Conservation (phyloP, 2,888 invertebrate species). For the Stenodera caucasica region DNA sequence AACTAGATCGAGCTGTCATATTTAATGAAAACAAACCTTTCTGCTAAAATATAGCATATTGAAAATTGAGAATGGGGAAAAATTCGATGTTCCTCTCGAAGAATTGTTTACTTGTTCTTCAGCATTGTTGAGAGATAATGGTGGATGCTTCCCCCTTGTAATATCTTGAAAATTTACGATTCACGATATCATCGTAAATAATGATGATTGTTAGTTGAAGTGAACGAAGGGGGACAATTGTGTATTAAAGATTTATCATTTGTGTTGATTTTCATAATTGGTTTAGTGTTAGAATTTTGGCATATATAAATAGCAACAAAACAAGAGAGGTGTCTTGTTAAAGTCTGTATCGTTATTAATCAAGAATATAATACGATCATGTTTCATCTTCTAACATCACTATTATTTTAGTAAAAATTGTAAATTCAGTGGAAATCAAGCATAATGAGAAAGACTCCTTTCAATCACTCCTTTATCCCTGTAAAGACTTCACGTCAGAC, state of each 20-base stretch:
- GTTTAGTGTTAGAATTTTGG: slow-evolving; percentile 45
- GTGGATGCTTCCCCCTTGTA: neutral
- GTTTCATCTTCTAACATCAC: slow-evolving; percentile 27
- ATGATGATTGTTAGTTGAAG: slow-evolving; percentile 40
- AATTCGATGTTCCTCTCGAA: neutral
- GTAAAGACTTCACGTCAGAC: neutral
- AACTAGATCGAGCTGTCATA: too few species aligned
- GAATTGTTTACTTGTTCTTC: neutral
- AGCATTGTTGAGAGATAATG: neutral
- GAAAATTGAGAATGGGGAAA: too few species aligned
- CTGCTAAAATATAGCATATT: too few species aligned
- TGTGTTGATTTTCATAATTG: slow-evolving; percentile 49
- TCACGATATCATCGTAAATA: slow-evolving; percentile 36
- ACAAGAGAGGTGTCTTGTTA: slow-evolving; percentile 44
- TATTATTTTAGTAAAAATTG: slow-evolving; percentile 22
- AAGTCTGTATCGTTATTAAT: slow-evolving; percentile 40
- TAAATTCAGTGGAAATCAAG: too few species aligned
- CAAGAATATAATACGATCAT: slow-evolving; percentile 36
- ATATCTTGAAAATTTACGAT: slow-evolving; percentile 36
- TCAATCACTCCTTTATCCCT: slow-evolving; percentile 13
- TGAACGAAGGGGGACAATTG: slow-evolving; percentile 38
- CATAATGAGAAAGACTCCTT: too few species aligned
- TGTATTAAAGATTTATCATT: slow-evolving; percentile 49
- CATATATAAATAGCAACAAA: slow-evolving; percentile 49
- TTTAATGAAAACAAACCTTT: too few species aligned